Evolutionary conservation across 2,113 vertebrate genomes (phyloP).

Genomic region (Bufo gargarizans): DNA sequence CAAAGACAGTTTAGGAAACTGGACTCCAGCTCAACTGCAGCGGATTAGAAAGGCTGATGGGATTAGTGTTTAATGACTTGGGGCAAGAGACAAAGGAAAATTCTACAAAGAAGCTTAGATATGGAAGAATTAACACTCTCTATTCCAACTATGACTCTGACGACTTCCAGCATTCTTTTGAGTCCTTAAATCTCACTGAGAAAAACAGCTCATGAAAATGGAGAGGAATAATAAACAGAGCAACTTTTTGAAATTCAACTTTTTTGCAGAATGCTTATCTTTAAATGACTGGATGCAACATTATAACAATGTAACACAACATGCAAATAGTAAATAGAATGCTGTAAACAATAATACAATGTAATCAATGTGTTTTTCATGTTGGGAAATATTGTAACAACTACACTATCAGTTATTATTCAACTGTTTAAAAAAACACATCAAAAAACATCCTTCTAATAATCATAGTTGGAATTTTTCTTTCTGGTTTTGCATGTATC

Average conservation of each 20-base stretch:
- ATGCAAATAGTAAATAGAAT: neutral
- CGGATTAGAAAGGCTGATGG: conserved; percentile 98
- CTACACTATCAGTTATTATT: neutral
- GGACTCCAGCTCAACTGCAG: conserved; percentile 84
- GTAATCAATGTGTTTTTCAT: neutral
- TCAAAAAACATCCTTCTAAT: no score
- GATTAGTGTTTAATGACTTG: conserved; percentile 99
- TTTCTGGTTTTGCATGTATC: neutral
- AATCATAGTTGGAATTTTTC: neutral
- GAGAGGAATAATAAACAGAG: conserved; percentile 46
- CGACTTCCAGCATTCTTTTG: conserved; percentile 79
- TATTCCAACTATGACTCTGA: conserved; percentile 76
- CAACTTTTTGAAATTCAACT: conserved; percentile 37
- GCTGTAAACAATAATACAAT: neutral
- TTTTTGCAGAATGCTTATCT: neutral
- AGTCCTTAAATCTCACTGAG: conserved; percentile 63
- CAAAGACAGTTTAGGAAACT: conserved; percentile 88
- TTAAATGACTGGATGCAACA: neutral
- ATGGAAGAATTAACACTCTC: conserved; percentile 92
- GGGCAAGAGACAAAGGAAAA: conserved; percentile 89
- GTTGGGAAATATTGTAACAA: neutral
- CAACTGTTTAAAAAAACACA: neutral
- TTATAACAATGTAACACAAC: neutral
- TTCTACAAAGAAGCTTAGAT: conserved; percentile 87
- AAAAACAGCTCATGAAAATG: conserved; percentile 53